Evolutionary conservation across 2,113 vertebrate species (phyloP), one percentile per base, ranked within the genome.

Genomic region (Anoplopoma fimbria): DNA sequence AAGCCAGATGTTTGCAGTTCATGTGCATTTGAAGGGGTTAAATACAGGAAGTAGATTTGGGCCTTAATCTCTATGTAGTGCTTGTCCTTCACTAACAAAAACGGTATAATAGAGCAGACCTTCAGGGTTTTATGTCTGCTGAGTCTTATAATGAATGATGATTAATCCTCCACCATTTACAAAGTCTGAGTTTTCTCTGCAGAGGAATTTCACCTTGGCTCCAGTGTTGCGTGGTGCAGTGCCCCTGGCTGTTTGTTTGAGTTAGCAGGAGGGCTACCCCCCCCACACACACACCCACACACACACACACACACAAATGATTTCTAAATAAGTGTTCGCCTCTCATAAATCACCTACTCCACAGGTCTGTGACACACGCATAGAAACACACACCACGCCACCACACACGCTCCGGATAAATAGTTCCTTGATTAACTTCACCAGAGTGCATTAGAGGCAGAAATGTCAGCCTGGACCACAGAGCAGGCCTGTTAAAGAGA

Each of bases 261-360:
- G 64, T 92, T 92, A 90, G 83, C 64, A 31, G 62, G 62, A 77
- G 76, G 14, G 45, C 70, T 47, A 47, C 15, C 4, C 42, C 45
- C 45, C 45, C 45, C 34, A 55, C 47, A 42, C 55, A 64, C 62
- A 76, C 25, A 23, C n/a, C 38, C 61, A 33, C 21, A 21, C 63
- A 40, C 75, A 79, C 40, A 82, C 65, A 15, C 27, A 14, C 49
- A 79, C 68, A 68, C 12, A 82, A 81, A 87, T 29, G 62, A 88
- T 85, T 75, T 92, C 84, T 73, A 89, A 91, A 90, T 82, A 92
- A 85, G 84, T 84, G 57, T 93, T 91, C 83, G 60, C 74, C 83
- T 77, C 77, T 77, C 90, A 93, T 94, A 91, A 93, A 93, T 95
- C 92, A 93, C 87, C 57, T 27, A 25, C 58, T 74, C 75, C 63